These are phyloP conservation scores for Myotis planiceps DNA, from an alignment of 2,797 vertebrate genomes.

Conservation along the genomic window DNA sequence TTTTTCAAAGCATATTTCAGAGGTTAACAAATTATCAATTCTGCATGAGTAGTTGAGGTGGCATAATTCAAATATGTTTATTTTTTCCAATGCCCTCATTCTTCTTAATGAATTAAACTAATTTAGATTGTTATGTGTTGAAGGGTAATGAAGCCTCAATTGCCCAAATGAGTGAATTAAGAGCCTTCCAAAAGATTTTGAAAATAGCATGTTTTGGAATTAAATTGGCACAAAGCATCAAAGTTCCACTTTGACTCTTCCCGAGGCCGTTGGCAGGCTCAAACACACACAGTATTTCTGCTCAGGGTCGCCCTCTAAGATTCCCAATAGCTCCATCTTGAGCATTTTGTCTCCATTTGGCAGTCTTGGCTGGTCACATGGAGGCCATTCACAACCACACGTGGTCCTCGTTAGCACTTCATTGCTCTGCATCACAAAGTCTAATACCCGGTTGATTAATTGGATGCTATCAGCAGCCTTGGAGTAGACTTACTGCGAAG, in stretches of 20 bases:
- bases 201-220: constrained; percentile 34
- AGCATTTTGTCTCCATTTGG: constrained; percentile 83
- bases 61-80: neutral
- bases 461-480: constrained; percentile 82
- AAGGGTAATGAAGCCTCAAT: neutral
- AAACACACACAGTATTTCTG: constrained; percentile 64
- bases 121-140: neutral
- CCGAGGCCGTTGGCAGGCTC: constrained; percentile 53
- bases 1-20: constrained; percentile 42
- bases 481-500: constrained; percentile 66
- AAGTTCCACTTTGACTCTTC: constrained; percentile 39
- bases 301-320: constrained; percentile 72
- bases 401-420: constrained; percentile 87
- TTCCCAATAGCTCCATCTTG: constrained; percentile 74
- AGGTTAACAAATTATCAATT: neutral
- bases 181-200: neutral
- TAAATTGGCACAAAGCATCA: neutral
- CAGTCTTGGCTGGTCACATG: constrained; percentile 79
- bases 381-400: constrained; percentile 83
- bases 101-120: constrained; percentile 34
- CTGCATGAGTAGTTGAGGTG: neutral
- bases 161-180: neutral
- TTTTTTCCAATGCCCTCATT: constrained; percentile 50
- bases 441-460: constrained; percentile 83
- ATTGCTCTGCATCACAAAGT: constrained; percentile 81